Conservation (phyloP, 1,140 invertebrate species). For the Ceratina calcarata region DNA sequence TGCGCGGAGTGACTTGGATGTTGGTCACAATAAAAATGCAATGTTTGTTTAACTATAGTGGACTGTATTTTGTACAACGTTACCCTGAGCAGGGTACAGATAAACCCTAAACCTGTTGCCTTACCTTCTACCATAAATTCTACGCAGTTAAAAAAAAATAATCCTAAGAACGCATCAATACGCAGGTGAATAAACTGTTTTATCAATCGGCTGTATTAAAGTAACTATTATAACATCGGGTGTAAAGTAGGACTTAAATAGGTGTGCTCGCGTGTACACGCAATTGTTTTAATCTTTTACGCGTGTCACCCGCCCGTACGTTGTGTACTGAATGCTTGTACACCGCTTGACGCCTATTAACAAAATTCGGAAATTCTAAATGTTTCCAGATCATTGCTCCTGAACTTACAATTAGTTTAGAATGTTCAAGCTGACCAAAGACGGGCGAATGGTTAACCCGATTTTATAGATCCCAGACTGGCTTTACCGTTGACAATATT, state of each 20-base stretch:
- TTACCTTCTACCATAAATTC: no score
- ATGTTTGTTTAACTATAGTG: no score
- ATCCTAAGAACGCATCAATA: no score
- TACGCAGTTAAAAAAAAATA: no score
- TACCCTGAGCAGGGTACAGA: no score
- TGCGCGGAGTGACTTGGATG: no score
- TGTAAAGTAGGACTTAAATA: neutral
- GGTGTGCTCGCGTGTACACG: neutral
- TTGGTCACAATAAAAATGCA: no score
- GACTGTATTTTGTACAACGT: no score
- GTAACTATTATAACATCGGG: neutral
- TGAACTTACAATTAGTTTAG: neutral
- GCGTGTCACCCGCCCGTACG: no score
- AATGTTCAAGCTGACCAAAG: neutral
- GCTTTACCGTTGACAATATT: neutral
- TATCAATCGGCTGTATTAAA: no score
- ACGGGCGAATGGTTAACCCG: slow-evolving; percentile 1
- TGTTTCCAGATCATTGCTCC: neutral
- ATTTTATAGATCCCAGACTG: neutral
- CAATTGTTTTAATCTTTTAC: slow-evolving; percentile 24
- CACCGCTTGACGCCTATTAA: neutral
- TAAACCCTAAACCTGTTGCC: no score
- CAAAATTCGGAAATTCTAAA: slow-evolving; percentile 1
- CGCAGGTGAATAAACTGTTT: no score
- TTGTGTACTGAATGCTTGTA: slow-evolving; percentile 11